Percentiles rank a stretch among this genome's conserved stretches.
Conservation (phyloP, 2,113 vertebrate species). For the Pelmatolapia mariae region DNA sequence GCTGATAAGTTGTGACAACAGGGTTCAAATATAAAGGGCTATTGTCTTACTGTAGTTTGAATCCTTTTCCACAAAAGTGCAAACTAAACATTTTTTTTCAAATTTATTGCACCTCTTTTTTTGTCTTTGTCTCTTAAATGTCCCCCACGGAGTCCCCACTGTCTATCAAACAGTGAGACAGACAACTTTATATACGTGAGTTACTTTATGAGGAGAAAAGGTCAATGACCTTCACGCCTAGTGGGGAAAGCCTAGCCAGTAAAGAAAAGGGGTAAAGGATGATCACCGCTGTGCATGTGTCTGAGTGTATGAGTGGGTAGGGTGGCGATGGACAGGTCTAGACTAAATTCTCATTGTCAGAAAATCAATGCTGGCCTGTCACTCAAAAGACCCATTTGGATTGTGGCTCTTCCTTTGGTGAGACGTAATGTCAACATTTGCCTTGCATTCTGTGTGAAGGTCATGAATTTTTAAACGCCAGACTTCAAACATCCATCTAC, state of each 20-base stretch:
- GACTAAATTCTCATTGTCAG: conserved; percentile 25
- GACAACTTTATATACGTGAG: not conserved
- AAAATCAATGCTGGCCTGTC: conserved; percentile 45
- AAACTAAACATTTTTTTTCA: not conserved
- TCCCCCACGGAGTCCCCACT: not conserved
- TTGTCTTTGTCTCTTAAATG: not conserved
- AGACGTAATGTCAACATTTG: conserved; percentile 32
- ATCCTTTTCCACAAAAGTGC: not conserved
- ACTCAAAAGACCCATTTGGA: conserved; percentile 18
- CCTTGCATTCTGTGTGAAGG: conserved; percentile 1
- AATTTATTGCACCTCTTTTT: not conserved
- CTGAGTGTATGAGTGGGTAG: not conserved
- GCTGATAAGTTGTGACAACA: not conserved
- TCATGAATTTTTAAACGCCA: conserved; percentile 19
- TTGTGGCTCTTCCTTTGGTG: not conserved
- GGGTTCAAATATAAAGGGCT: not conserved
- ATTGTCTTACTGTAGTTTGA: not conserved
- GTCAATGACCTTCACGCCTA: conserved; percentile 39
- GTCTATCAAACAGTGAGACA: conserved; percentile 18
- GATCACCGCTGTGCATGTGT: not conserved
- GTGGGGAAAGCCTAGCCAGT: conserved; percentile 11
- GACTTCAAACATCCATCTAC: conserved; percentile 33
- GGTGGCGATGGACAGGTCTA: not conserved
- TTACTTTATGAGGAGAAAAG: conserved; percentile 19
- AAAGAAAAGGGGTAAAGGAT: conserved; percentile 25